phyloP scores from a whole-genome alignment of 1,140 invertebrate species.

The Mylabris phalerata region DNA sequence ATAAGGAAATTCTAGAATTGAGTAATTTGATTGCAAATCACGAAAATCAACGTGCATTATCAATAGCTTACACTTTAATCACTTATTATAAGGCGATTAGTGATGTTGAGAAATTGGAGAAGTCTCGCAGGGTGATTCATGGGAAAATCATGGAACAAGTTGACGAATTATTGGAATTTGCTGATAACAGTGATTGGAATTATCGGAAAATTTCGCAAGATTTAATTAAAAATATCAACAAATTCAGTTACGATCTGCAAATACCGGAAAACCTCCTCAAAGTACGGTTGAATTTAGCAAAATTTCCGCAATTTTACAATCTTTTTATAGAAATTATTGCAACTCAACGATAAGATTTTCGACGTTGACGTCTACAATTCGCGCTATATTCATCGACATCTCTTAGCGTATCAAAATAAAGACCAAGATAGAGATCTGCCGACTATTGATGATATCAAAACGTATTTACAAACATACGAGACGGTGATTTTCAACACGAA shows the following conservation, averaged over 20 bases:
- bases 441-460: conserved; percentile 7
- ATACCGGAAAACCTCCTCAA: neutral
- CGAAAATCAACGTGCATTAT: too few relatives aligned
- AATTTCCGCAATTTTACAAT: neutral
- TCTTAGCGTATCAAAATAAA: neutral
- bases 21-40: too few relatives aligned
- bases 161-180: neutral
- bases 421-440: neutral
- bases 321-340: conserved; percentile 1
- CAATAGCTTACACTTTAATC: too few relatives aligned
- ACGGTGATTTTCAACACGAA: conserved; percentile 1
- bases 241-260: conserved; percentile 2
- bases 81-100: too few relatives aligned
- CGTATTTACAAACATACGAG: conserved; percentile 11
- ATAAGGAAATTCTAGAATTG: too few relatives aligned
- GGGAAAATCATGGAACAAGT: conserved; percentile 4
- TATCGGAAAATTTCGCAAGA: neutral
- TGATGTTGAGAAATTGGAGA: too few relatives aligned
- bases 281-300: neutral
- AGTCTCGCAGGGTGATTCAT: neutral
- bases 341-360: conserved; percentile 1
- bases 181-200: neutral
- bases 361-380: neutral
- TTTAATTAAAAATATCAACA: conserved; percentile 4
- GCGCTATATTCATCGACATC: conserved; percentile 1